phyloP scores from a whole-genome alignment of 2,888 invertebrate genomes.

The Petrophora chlorosata region DNA sequence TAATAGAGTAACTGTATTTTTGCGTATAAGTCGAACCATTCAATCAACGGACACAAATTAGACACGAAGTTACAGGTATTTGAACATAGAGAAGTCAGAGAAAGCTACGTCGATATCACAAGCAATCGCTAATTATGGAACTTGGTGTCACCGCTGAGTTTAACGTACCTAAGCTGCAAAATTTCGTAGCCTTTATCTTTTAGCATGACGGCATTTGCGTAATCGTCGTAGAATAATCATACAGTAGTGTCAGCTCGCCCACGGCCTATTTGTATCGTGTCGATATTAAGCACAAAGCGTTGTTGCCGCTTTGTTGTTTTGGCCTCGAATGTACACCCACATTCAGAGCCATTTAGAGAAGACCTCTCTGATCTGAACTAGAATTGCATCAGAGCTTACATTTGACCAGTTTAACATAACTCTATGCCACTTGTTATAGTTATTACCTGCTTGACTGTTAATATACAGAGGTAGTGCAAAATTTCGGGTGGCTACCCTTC shows the following conservation, averaged over 20 bases:
- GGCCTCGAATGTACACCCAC: constrained; percentile 73
- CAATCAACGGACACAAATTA: constrained; percentile 13
- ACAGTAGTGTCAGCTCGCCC: constrained; percentile 24
- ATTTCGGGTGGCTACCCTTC: too few relatives aligned
- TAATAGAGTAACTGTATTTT: constrained; percentile 22
- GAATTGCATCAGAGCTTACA: constrained; percentile 16
- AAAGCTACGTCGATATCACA: constrained; percentile 1
- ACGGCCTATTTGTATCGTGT: constrained; percentile 23
- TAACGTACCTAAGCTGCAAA: too few relatives aligned
- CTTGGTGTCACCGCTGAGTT: constrained; percentile 8
- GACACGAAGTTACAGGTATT: constrained; percentile 8
- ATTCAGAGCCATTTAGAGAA: constrained; percentile 44
- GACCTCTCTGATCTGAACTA: constrained; percentile 38
- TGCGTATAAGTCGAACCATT: constrained; percentile 1
- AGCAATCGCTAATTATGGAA: constrained; percentile 18
- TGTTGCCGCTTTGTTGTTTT: constrained; percentile 50
- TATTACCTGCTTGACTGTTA: background rate
- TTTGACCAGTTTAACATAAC: constrained; percentile 12
- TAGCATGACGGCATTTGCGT: constrained; percentile 11
- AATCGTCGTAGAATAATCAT: constrained; percentile 12
- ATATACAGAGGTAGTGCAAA: too few relatives aligned
- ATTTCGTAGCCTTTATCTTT: background rate
- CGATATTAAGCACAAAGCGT: constrained; percentile 32
- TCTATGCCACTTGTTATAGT: background rate
- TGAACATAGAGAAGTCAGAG: constrained; percentile 8